Base-by-base conservation (phyloP, 2,113 vertebrate species). In the Catharus minimus region DNA sequence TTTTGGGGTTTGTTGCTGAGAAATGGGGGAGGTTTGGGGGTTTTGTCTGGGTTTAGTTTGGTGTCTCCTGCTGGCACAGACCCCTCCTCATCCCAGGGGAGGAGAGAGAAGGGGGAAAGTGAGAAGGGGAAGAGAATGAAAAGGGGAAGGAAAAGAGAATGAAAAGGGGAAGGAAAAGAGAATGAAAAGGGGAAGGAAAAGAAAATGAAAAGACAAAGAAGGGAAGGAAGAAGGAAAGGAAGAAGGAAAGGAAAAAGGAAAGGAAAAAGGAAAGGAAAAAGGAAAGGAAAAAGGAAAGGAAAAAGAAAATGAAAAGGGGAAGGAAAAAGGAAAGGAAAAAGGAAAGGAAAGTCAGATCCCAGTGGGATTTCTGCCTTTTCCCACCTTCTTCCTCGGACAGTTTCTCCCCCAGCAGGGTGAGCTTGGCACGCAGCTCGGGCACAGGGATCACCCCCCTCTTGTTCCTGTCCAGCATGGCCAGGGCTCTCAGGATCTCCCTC, bases 401-500 rank as follows among this genome's bases (percentile, higher is more conserved):
- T 92, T 98, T 99, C 96, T 99, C 99, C 43, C 99, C 99, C 4
- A 99, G 88, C 12, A 88, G 95, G 13, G 97, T 99, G 68, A 99
- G 99, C 83, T 99, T 99, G 62, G 99, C 97, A 46, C 97, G 96
- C 19, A 99, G 97, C 95, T 99, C 99, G 0, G 98, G 94, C 0
- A 97, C 97, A 12, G 96, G 12, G 95, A 99, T 98, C 91, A 96
- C 92, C 2, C 99, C 99, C 64, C 93, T 98, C 96, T 98, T 99
- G 93, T 99, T 98, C 84, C 98, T 97, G 98, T 99, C 99, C 0
- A 98, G 96, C 99, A 99, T 99, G 92, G 98, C 82, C 97, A 99
- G 90, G 26, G 99, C 99, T 7, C 97, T 94, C 77, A 99, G 97
- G 95, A 99, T 99, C 92, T 99, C 99, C 10, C 73, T 88, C 95